These are phyloP conservation scores for Mus spicilegus DNA, from an alignment of 2,113 vertebrate species.

Conservation along the genomic window DNA sequence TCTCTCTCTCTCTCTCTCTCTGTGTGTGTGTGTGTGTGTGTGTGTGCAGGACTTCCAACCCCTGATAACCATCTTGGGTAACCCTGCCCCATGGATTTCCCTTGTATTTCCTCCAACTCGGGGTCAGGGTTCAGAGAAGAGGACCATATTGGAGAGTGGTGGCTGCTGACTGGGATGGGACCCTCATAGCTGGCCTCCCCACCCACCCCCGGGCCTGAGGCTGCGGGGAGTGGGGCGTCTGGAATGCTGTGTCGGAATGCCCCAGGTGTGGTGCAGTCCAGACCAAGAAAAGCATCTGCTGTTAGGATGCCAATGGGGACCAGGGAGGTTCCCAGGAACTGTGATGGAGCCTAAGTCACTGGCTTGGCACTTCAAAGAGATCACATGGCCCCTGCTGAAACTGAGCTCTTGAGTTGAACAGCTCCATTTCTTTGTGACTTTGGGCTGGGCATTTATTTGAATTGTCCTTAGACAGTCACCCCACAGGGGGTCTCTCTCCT, in stretches of 20 bases:
- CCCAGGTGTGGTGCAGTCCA: background rate
- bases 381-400: background rate
- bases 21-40: background rate
- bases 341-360: background rate
- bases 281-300: accelerated
- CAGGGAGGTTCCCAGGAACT: background rate
- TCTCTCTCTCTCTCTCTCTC: too few relatives aligned
- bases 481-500: background rate
- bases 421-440: background rate
- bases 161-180: background rate
- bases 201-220: background rate
- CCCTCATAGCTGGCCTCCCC: background rate
- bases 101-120: background rate
- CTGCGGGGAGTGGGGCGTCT: accelerated
- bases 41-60: background rate
- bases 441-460: background rate
- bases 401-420: background rate
- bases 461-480: background rate
- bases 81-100: background rate
- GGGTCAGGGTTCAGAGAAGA: background rate
- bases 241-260: background rate
- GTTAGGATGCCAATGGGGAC: too few relatives aligned
- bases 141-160: too few relatives aligned
- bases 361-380: background rate
- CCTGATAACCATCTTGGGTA: background rate